Evolutionary conservation across 1,140 invertebrate species (phyloP).

Genomic region (Sitophilus oryzae): DNA sequence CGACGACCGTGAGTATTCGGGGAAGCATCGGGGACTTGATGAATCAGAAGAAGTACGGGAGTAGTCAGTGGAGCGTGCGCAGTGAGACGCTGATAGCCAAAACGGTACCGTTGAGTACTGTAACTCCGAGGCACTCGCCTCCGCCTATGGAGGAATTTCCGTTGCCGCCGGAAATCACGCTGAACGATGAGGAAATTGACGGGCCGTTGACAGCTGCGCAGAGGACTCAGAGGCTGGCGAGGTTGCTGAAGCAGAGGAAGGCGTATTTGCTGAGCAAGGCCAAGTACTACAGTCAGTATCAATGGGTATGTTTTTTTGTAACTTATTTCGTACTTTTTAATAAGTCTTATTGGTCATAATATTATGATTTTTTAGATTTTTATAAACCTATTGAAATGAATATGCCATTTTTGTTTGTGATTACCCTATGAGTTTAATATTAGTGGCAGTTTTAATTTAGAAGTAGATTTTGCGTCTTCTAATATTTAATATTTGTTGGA

Average conservation of each 20-base stretch:
- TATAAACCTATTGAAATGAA: too few species aligned
- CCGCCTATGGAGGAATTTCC: conserved; percentile 20
- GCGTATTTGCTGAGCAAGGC: conserved; percentile 21
- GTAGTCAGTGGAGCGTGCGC: conserved; percentile 59
- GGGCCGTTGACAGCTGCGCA: conserved; percentile 56
- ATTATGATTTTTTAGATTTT: background rate
- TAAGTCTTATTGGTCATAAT: too few species aligned
- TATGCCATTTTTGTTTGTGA: too few species aligned
- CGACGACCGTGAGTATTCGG: conserved; percentile 47
- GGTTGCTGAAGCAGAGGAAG: conserved; percentile 52
- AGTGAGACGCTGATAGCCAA: conserved; percentile 62
- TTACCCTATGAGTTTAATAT: too few species aligned
- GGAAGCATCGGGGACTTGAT: conserved; percentile 71
- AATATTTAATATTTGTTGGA: too few species aligned
- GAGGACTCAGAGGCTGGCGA: conserved; percentile 58
- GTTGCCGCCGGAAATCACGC: conserved; percentile 11
- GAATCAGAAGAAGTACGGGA: conserved; percentile 66
- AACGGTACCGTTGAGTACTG: conserved; percentile 65
- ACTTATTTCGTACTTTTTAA: too few species aligned
- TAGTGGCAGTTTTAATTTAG: too few species aligned
- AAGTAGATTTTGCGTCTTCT: too few species aligned
- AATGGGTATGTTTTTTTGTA: conserved; percentile 13
- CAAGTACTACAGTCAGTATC: conserved; percentile 13
- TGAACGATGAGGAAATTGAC: conserved; percentile 19
- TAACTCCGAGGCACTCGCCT: conserved; percentile 50